Percentiles rank a stretch among this genome's conserved stretches.
Evolutionary conservation across 2,797 vertebrate genomes (phyloP).

Genomic region (Remorina albescens): DNA sequence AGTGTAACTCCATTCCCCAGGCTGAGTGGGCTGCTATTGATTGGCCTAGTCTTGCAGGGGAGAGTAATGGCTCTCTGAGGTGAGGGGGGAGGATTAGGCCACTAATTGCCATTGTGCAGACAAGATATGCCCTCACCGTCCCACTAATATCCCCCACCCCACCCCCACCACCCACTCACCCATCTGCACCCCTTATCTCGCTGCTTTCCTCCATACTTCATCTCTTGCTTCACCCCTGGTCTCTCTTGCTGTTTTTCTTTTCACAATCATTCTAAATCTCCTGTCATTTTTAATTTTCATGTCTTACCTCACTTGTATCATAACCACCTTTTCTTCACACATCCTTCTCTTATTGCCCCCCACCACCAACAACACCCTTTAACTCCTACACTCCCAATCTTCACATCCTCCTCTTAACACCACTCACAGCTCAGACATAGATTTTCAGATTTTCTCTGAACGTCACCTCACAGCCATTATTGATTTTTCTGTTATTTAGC

Average conservation of each 20-base stretch:
- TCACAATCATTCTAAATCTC: conserved; percentile 27
- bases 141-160: conserved; percentile 75
- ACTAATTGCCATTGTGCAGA: conserved; percentile 92
- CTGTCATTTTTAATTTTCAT: conserved; percentile 62
- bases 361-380: not conserved
- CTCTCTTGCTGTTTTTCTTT: conserved; percentile 51
- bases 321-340: conserved; percentile 38
- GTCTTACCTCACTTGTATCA: conserved; percentile 61
- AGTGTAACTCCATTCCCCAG: conserved; percentile 87
- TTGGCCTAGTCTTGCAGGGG: conserved; percentile 84
- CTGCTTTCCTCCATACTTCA: conserved; percentile 52
- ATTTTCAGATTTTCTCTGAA: conserved; percentile 55
- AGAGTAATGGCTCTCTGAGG: conserved; percentile 87
- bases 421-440: conserved; percentile 27
- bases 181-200: conserved; percentile 64
- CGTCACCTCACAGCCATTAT: conserved; percentile 50
- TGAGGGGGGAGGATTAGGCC: conserved; percentile 85
- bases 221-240: conserved; percentile 58
- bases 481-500: conserved; percentile 66
- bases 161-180: conserved; percentile 76
- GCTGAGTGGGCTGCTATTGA: conserved; percentile 89
- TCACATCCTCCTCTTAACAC: not conserved
- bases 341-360: not conserved
- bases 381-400: not conserved
- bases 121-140: conserved; percentile 85